A percentile compares a stretch with the other conserved stretches of the same genome.
phyloP scores from a whole-genome alignment of 2,113 vertebrate genomes.

The Rhodinocichla rosea region DNA sequence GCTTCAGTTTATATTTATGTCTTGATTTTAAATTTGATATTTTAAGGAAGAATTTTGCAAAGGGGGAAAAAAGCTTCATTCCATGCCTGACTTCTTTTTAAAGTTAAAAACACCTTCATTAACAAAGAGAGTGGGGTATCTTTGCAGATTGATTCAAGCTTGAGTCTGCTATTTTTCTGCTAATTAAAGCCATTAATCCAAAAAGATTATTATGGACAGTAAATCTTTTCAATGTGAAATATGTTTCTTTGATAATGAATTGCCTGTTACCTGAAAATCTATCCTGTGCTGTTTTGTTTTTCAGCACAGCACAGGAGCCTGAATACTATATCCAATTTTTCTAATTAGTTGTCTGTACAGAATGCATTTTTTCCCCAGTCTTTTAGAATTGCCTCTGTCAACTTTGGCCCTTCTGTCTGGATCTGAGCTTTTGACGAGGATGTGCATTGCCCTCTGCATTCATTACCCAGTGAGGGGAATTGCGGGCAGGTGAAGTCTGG shows the following conservation, averaged over 20 bases:
- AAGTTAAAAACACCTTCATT: background rate
- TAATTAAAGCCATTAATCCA: slow-evolving; percentile 41
- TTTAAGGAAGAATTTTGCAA: background rate
- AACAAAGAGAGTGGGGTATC: background rate
- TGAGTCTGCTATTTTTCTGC: background rate
- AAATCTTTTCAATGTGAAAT: slow-evolving; percentile 8
- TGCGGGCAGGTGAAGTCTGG: background rate
- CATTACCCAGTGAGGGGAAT: background rate
- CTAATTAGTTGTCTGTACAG: slow-evolving; percentile 5
- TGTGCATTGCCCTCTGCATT: background rate
- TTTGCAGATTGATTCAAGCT: background rate
- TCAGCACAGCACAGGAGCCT: background rate
- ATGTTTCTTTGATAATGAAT: slow-evolving; percentile 3
- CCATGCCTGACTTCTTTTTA: background rate
- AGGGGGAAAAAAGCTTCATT: background rate
- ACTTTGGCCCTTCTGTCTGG: background rate
- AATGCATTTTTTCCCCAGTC: background rate
- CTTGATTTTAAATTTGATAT: background rate
- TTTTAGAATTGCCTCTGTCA: background rate
- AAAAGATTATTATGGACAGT: background rate
- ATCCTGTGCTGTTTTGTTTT: background rate
- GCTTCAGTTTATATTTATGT: background rate
- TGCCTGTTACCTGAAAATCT: slow-evolving; percentile 11
- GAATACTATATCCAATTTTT: background rate
- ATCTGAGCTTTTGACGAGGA: background rate